These are phyloP conservation scores for Melieria crassipennis DNA, from an alignment of 2,888 invertebrate species.

Conservation along the genomic window DNA sequence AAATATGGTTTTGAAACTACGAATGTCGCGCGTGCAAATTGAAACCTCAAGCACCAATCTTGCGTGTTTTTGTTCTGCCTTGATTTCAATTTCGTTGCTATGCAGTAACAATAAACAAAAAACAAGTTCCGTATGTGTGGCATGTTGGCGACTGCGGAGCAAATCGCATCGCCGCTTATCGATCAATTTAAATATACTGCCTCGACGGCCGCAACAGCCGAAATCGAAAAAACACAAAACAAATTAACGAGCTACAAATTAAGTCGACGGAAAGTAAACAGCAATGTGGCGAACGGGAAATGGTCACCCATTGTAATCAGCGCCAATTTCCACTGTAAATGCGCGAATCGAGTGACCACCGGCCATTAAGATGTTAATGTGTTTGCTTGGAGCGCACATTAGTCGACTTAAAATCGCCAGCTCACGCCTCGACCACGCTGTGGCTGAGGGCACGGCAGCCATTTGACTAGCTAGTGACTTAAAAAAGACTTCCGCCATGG, in stretches of 20 bases:
- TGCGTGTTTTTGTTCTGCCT: too few relatives aligned
- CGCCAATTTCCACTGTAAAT: conserved; percentile 44
- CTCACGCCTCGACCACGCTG: too few relatives aligned
- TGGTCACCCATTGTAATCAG: conserved; percentile 30
- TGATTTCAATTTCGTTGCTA: conserved; percentile 6
- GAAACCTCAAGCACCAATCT: too few relatives aligned
- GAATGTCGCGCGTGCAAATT: too few relatives aligned
- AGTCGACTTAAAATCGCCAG: background rate
- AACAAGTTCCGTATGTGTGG: background rate
- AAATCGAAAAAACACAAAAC: conserved; percentile 7
- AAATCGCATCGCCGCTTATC: conserved; percentile 13
- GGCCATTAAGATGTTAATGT: conserved; percentile 42
- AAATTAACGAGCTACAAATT: conserved; percentile 34
- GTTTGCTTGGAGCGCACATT: conserved; percentile 19
- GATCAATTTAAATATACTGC: conserved; percentile 22
- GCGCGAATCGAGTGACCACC: conserved; percentile 45
- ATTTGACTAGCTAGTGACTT: too few relatives aligned
- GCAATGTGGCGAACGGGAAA: conserved; percentile 10
- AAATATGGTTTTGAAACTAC: too few relatives aligned
- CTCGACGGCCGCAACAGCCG: background rate
- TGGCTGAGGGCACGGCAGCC: too few relatives aligned
- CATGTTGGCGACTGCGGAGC: background rate
- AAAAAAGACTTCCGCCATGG: too few relatives aligned
- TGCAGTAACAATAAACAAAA: background rate
- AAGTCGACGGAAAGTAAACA: background rate